These are phyloP conservation scores for Magallana angulata DNA, from an alignment of 1,140 invertebrate species.

Conservation along the genomic window DNA sequence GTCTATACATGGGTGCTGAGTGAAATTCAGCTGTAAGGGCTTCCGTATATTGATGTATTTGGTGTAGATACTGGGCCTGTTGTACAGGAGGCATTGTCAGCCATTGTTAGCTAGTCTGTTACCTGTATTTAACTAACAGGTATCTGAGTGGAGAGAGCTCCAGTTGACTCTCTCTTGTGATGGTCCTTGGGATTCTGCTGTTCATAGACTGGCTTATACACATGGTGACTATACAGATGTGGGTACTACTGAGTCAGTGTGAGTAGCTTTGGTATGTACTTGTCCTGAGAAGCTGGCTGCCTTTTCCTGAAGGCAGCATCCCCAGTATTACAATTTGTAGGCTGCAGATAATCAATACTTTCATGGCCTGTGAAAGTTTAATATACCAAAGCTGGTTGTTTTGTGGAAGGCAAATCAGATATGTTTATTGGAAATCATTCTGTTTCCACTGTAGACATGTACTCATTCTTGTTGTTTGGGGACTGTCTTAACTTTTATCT, in stretches of 20 bases:
- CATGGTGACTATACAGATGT: neutral
- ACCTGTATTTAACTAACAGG: slow-evolving; percentile 22
- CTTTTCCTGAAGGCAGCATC: neutral
- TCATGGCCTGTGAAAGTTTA: slow-evolving; percentile 35
- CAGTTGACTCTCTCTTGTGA: neutral
- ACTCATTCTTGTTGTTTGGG: no score
- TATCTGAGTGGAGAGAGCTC: neutral
- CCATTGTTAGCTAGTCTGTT: slow-evolving; percentile 23
- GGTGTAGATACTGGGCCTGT: slow-evolving; percentile 29
- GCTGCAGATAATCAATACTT: slow-evolving; percentile 33
- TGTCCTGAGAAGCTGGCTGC: neutral
- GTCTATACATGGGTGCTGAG: slow-evolving; percentile 34
- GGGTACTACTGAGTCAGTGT: neutral
- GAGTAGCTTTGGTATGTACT: neutral
- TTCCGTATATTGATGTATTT: slow-evolving; percentile 31
- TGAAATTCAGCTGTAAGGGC: slow-evolving; percentile 28
- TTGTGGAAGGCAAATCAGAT: neutral
- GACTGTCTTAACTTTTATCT: no score
- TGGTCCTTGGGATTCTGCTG: neutral
- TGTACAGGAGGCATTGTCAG: slow-evolving; percentile 25
- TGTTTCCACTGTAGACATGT: neutral
- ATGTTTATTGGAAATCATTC: neutral
- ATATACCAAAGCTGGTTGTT: slow-evolving; percentile 20
- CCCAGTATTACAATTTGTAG: neutral
- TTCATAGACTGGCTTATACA: neutral